A percentile compares a stretch with the other conserved stretches of the same genome.
phyloP scores from a whole-genome alignment of 2,113 vertebrate genomes.

The Prolemur simus region DNA sequence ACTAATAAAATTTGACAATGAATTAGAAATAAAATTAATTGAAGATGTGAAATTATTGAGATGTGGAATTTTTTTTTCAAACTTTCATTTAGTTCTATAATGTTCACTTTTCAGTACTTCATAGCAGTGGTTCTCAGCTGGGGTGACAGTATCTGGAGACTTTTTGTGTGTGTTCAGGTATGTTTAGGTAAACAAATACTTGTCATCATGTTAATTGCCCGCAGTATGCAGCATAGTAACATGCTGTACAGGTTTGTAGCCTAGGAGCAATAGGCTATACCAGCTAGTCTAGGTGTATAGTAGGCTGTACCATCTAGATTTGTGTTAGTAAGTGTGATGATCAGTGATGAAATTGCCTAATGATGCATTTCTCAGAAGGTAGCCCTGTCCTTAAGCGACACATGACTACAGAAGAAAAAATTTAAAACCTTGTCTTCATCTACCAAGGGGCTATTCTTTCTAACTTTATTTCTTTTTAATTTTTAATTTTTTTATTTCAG shows the following conservation, averaged over 20 bases:
- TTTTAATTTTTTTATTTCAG: not conserved
- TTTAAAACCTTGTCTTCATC: not conserved
- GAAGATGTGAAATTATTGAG: conserved; percentile 1
- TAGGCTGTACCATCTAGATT: not conserved
- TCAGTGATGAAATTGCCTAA: not conserved
- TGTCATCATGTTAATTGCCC: not conserved
- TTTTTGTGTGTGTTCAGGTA: not conserved
- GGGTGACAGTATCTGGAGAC: not conserved
- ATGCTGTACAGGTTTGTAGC: not conserved
- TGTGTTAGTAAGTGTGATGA: not conserved
- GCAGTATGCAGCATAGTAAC: no score
- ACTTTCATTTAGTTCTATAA: not conserved
- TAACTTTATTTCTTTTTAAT: not conserved
- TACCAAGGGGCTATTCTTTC: not conserved
- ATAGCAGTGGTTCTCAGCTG: not conserved
- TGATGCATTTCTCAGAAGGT: not conserved
- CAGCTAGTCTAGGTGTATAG: not conserved
- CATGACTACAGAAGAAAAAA: not conserved
- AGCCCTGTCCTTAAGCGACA: not conserved
- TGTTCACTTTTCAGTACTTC: not conserved
- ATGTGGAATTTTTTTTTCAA: not conserved
- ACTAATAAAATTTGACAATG: not conserved
- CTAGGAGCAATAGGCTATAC: not conserved
- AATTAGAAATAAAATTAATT: conserved; percentile 1
- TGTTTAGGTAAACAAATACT: not conserved